phyloP scores from a whole-genome alignment of 2,797 vertebrate genomes.

The Selene dorsalis region DNA sequence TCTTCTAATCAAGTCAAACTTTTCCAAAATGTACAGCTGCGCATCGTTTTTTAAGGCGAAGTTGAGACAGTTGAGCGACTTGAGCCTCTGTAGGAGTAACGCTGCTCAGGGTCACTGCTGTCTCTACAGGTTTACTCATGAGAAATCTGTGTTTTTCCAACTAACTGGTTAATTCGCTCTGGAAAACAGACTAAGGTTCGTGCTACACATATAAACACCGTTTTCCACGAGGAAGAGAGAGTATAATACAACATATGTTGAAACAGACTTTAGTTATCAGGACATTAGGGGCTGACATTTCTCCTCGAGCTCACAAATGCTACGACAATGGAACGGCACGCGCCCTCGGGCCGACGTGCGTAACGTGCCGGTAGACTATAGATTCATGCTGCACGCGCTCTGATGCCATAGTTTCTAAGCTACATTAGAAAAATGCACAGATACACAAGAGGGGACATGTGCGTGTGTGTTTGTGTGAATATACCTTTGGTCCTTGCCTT shows the following conservation, averaged over 20 bases:
- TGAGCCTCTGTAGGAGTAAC: neutral
- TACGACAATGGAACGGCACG: conserved; percentile 13
- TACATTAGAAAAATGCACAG: neutral
- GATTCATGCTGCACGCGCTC: neutral
- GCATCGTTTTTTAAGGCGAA: conserved; percentile 5
- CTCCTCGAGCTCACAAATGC: neutral
- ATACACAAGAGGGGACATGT: no score
- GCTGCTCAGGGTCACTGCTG: no score
- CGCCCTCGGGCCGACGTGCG: conserved; percentile 29
- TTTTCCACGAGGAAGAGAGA: neutral
- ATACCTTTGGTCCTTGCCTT: no score
- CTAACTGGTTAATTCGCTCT: neutral
- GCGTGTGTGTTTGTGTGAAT: no score
- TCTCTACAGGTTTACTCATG: neutral
- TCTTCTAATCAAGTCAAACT: conserved; percentile 4
- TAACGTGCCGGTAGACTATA: neutral
- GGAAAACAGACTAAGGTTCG: neutral
- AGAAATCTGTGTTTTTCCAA: neutral
- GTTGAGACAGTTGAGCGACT: neutral
- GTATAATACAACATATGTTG: neutral
- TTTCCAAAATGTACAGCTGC: neutral
- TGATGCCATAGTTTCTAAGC: neutral
- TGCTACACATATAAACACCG: neutral
- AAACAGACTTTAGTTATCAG: neutral
- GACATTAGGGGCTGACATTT: neutral